These are phyloP conservation scores for Taeniopygia guttata DNA, from an alignment of 2,797 vertebrate genomes.

Conservation along the genomic window DNA sequence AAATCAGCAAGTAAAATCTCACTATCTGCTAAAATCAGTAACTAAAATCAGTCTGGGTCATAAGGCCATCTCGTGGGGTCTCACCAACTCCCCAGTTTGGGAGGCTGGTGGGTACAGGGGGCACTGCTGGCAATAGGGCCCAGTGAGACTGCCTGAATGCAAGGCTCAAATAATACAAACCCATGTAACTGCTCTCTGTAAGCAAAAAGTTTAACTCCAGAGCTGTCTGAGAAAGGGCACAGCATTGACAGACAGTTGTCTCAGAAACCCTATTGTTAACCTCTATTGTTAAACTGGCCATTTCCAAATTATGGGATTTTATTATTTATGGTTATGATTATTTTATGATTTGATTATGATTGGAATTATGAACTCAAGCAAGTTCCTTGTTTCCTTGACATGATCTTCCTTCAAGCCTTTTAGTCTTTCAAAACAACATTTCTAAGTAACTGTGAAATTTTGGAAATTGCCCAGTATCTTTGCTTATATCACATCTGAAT, in stretches of 20 bases:
- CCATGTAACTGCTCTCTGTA: not conserved
- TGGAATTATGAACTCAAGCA: not conserved
- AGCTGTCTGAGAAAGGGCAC: not conserved
- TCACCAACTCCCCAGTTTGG: not conserved
- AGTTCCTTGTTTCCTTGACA: not conserved
- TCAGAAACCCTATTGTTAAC: not conserved
- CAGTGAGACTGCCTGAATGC: not conserved
- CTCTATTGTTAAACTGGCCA: not conserved
- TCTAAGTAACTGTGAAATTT: not conserved
- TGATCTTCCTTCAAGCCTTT: not conserved
- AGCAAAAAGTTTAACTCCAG: not conserved
- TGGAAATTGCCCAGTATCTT: not conserved
- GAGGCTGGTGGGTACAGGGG: not conserved
- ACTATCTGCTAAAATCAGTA: not conserved
- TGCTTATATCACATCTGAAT: not conserved
- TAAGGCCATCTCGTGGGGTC: slow-evolving; percentile 9
- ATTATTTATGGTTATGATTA: not conserved
- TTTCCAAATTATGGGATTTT: not conserved
- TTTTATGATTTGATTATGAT: too few species aligned
- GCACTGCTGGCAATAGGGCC: not conserved
- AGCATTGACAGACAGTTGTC: not conserved
- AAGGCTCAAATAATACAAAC: not conserved
- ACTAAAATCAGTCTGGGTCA: not conserved
- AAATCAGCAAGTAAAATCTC: not conserved
- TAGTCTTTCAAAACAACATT: not conserved